Conservation (phyloP, 2,113 vertebrate species). For the Melanocharis versteri region DNA sequence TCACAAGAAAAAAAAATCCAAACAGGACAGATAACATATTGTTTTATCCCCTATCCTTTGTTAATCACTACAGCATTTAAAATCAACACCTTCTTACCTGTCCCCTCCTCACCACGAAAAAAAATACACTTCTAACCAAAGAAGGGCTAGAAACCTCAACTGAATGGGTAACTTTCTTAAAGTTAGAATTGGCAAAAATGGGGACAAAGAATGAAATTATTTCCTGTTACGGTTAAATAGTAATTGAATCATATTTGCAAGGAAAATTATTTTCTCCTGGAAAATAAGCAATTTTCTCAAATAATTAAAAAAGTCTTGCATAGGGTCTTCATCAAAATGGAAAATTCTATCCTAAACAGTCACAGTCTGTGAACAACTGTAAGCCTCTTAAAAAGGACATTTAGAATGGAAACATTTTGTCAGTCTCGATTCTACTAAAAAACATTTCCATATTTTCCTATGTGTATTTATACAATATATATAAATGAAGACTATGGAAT, state of each 20-base stretch:
- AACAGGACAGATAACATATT: not conserved
- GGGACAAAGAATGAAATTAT: not conserved
- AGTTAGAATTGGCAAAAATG: not conserved
- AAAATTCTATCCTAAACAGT: not conserved
- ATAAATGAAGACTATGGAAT: not conserved
- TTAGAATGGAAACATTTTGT: not conserved
- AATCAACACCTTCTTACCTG: not conserved
- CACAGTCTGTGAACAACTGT: not conserved
- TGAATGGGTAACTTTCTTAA: not conserved
- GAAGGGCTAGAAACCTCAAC: not conserved
- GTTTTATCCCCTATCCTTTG: not conserved
- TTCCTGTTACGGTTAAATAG: not conserved
- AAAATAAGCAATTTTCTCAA: not conserved
- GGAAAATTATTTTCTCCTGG: not conserved
- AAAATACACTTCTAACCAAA: not conserved
- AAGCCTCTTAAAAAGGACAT: not conserved
- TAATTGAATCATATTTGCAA: not conserved
- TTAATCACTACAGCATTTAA: not conserved
- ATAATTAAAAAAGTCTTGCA: not conserved
- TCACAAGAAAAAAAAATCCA: not conserved
- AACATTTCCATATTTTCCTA: not conserved
- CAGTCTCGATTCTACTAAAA: not conserved
- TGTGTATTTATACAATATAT: not conserved
- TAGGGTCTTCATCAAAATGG: not conserved
- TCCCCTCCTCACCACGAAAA: not conserved